These are phyloP conservation scores for Rhizomys pruinosus DNA, from an alignment of 2,113 vertebrate species.

Conservation along the genomic window DNA sequence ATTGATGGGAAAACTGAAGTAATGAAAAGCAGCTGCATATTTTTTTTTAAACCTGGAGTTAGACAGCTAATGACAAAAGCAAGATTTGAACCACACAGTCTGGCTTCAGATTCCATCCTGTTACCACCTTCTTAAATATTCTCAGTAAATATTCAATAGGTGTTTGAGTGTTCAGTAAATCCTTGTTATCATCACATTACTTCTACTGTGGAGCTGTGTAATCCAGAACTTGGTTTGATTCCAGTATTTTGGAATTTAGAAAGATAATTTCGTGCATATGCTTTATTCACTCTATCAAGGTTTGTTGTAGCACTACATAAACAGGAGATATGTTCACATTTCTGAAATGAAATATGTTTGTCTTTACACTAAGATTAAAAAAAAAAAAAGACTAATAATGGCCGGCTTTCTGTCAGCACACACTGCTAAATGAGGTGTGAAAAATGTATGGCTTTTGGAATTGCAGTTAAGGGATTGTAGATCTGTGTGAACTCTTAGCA, in stretches of 20 bases:
- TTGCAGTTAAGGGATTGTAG: neutral
- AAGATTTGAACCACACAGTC: neutral
- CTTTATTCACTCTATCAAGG: neutral
- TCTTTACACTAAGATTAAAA: constrained; percentile 5
- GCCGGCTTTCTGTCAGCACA: neutral
- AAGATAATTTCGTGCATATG: neutral
- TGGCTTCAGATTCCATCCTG: neutral
- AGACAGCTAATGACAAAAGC: neutral
- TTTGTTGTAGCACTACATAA: neutral
- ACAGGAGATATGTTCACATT: neutral
- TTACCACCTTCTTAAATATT: neutral
- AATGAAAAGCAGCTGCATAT: neutral
- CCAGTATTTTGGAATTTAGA: neutral
- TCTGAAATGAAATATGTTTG: neutral
- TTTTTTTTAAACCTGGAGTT: neutral
- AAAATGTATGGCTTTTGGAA: neutral
- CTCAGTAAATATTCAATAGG: neutral
- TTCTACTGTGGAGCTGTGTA: neutral
- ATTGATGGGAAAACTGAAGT: neutral
- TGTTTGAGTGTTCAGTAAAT: neutral
- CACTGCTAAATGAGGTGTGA: neutral
- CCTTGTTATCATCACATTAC: neutral
- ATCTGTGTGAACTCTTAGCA: neutral
- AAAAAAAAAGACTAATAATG: neutral
- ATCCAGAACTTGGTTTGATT: neutral